Evolutionary conservation across 1,140 invertebrate genomes (phyloP).

Genomic region (Hypsibius dujardini): DNA sequence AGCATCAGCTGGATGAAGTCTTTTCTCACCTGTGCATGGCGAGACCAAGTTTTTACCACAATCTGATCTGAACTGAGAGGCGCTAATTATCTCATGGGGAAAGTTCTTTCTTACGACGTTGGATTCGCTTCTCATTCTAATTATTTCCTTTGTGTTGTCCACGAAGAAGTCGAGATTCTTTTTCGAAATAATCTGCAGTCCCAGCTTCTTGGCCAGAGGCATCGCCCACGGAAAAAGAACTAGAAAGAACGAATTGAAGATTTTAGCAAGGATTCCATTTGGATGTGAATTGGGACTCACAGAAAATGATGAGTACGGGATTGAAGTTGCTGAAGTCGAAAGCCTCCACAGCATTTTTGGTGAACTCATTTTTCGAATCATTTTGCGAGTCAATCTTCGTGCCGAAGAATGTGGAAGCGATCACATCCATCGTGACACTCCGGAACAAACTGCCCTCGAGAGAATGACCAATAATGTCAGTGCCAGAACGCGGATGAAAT

Average conservation of each 20-base stretch:
- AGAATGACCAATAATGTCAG: neutral
- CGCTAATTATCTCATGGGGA: too few species aligned
- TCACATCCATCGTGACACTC: conserved; percentile 23
- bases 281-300: neutral
- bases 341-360: neutral
- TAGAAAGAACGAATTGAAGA: neutral
- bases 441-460: conserved; percentile 13
- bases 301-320: neutral
- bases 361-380: conserved; percentile 23
- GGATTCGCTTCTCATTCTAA: neutral
- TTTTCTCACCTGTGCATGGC: neutral
- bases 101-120: neutral
- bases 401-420: conserved; percentile 23
- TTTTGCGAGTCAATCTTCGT: conserved; percentile 23
- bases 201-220: neutral
- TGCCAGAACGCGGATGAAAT: neutral
- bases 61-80: too few species aligned
- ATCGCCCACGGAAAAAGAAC: neutral
- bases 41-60: neutral
- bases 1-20: conserved; percentile 15
- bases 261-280: neutral
- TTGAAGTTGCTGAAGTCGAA: neutral
- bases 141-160: neutral
- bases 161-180: conserved; percentile 1
- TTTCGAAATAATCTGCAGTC: neutral